These are phyloP conservation scores for Etheostoma perlongum DNA, from an alignment of 2,797 vertebrate genomes.

Conservation along the genomic window DNA sequence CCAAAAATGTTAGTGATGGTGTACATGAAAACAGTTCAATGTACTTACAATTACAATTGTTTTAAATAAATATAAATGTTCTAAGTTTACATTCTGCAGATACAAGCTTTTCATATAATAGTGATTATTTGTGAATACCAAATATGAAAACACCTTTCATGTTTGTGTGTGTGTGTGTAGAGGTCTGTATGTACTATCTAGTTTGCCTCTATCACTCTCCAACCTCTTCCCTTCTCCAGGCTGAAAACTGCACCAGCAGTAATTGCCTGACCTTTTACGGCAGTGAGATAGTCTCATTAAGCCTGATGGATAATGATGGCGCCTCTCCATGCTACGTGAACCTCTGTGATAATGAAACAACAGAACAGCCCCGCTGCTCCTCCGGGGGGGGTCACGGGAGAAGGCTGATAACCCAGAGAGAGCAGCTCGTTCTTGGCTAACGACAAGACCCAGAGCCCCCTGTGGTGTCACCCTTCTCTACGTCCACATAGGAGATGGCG, in stretches of 20 bases:
- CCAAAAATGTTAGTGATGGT: background rate
- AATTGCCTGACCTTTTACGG: constrained; percentile 99
- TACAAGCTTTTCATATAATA: constrained; percentile 19
- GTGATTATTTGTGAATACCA: constrained; percentile 7
- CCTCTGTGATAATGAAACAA: constrained; percentile 98
- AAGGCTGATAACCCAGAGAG: constrained; percentile 78
- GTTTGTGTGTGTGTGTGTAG: constrained; percentile 37
- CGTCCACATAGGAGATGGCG: constrained; percentile 55
- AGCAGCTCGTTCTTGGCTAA: constrained; percentile 75
- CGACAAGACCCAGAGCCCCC: constrained; percentile 77
- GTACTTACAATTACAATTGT: too few relatives aligned
- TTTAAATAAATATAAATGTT: background rate
- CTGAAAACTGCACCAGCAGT: constrained; percentile 96
- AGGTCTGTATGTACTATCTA: constrained; percentile 52
- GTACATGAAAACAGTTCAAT: too few relatives aligned
- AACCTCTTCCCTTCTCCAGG: constrained; percentile 78
- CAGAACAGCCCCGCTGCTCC: constrained; percentile 81
- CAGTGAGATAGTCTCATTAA: constrained; percentile 97
- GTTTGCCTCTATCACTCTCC: constrained; percentile 84
- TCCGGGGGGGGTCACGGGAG: constrained; percentile 78
- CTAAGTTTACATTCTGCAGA: background rate
- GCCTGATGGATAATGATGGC: constrained; percentile 93
- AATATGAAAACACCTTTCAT: constrained; percentile 24
- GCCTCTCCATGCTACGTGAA: constrained; percentile 94
- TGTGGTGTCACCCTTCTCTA: constrained; percentile 69